phyloP scores from a whole-genome alignment of 2,797 vertebrate genomes.

The Clarias platycephalus region DNA sequence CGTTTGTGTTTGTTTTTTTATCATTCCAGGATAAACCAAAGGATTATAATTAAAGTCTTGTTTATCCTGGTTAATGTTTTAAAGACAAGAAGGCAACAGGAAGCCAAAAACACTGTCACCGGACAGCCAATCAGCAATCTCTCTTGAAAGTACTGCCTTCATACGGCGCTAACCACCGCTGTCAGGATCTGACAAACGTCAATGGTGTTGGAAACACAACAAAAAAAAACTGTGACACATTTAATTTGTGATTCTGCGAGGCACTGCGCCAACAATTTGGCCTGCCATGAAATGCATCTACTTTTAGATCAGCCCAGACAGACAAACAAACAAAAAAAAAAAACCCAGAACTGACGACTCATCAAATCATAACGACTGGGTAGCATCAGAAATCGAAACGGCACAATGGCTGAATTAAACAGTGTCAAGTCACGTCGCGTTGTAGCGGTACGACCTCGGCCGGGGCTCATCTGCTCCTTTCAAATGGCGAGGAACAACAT shows the following conservation, averaged over 20 bases:
- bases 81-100: not conserved
- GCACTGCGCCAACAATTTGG: constrained; percentile 1
- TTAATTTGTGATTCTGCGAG: constrained; percentile 2
- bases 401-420: constrained; percentile 32
- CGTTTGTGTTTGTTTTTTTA: not conserved
- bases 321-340: not conserved
- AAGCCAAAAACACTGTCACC: not conserved
- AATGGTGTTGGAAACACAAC: not conserved
- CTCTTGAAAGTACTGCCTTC: not conserved
- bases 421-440: constrained; percentile 5
- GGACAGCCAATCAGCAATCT: not conserved
- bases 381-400: not conserved
- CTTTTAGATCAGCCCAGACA: not conserved
- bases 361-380: constrained; percentile 21
- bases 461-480: constrained; percentile 26
- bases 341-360: not conserved
- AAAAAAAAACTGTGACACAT: not conserved
- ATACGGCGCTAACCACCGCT: not conserved
- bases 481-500: constrained; percentile 20
- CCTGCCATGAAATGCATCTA: not conserved
- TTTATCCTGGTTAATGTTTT: too few relatives aligned
- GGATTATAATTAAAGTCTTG: not conserved
- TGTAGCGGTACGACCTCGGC: constrained; percentile 9
- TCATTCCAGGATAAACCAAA: not conserved
- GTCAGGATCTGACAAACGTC: not conserved